phyloP scores from a whole-genome alignment of 2,888 invertebrate genomes.

The Prosapia bicincta region DNA sequence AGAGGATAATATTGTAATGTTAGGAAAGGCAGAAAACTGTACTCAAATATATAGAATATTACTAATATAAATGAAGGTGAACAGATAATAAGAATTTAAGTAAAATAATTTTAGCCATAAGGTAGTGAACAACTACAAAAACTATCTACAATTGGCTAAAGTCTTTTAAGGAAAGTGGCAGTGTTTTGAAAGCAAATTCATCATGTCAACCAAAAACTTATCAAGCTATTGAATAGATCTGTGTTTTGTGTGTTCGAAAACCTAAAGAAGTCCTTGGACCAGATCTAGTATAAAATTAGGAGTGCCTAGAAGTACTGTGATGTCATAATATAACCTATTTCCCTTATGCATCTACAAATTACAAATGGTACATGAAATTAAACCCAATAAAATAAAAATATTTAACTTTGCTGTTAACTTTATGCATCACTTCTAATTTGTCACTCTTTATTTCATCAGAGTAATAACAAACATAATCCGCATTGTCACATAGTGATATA shows the following conservation, averaged over 20 bases:
- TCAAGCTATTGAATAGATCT: conserved; percentile 8
- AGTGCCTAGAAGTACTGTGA: conserved; percentile 5
- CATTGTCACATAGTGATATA: too few species aligned
- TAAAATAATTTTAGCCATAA: neutral
- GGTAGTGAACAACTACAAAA: neutral
- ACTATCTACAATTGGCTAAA: neutral
- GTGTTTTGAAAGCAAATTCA: neutral
- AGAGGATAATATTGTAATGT: too few species aligned
- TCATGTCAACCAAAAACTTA: neutral
- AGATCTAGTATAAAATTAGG: conserved; percentile 12
- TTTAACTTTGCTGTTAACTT: too few species aligned
- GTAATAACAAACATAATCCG: too few species aligned
- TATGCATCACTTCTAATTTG: too few species aligned
- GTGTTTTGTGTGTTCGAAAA: conserved; percentile 17
- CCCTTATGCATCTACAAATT: neutral
- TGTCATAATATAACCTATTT: conserved; percentile 3
- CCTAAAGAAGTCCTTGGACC: conserved; percentile 10
- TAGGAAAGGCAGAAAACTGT: too few species aligned
- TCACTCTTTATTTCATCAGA: too few species aligned
- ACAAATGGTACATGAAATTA: neutral
- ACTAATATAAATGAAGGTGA: too few species aligned
- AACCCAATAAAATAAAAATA: too few species aligned
- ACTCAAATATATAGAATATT: too few species aligned
- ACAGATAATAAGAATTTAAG: too few species aligned
- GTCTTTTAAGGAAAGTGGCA: neutral